Conservation (phyloP, 2,888 invertebrate species). For the Nomada ruficornis region DNA sequence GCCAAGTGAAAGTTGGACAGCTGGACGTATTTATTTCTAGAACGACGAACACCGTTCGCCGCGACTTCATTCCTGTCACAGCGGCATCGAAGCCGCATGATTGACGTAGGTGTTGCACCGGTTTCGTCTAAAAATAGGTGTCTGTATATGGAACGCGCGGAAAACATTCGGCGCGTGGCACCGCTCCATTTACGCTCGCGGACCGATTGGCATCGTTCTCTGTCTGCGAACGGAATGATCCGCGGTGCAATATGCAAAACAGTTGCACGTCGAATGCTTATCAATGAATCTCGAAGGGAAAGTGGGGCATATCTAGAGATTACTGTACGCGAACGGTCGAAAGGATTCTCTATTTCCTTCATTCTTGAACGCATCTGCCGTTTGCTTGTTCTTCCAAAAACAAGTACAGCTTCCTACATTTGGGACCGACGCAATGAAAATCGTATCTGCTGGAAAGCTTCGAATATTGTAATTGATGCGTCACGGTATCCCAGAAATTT, state of each 20-base stretch:
- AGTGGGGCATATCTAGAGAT: no score
- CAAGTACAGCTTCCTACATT: no score
- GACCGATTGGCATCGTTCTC: conserved; percentile 37
- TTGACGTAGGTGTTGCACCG: conserved; percentile 62
- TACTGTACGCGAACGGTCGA: no score
- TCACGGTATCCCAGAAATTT: no score
- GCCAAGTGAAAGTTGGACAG: conserved; percentile 65
- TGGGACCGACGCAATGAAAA: no score
- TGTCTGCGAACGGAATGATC: neutral
- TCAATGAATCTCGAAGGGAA: no score
- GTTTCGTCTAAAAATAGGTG: conserved; percentile 55
- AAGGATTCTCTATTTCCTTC: no score
- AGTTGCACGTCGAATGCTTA: no score
- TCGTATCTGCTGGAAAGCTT: no score
- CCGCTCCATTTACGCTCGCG: conserved; percentile 45
- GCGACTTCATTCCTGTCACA: conserved; percentile 59
- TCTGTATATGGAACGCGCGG: conserved; percentile 55
- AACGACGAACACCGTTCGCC: conserved; percentile 39
- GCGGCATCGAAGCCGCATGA: conserved; percentile 48
- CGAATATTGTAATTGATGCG: no score
- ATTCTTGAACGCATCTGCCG: no score
- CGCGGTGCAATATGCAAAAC: conserved; percentile 4
- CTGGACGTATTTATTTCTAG: conserved; percentile 63
- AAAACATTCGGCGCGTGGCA: conserved; percentile 47
- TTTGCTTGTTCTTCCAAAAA: no score